Evolutionary conservation across 2,797 vertebrate species (phyloP), one percentile per base, ranked within the genome.

Genomic region (Prunella strophiata): DNA sequence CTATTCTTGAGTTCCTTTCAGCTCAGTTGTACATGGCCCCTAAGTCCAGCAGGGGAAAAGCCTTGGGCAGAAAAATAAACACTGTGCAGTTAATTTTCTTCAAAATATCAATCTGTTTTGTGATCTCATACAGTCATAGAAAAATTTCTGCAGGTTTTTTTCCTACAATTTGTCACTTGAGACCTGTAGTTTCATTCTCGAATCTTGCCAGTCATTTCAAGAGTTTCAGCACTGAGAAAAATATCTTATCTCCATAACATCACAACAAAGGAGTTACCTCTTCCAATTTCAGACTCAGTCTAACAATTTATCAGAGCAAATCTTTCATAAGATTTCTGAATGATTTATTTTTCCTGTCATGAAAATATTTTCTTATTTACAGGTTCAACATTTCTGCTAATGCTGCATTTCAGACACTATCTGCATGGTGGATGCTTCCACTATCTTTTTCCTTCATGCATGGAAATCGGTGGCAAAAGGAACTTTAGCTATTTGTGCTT

Each of bases 201-300:
- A 86, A 82, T 86, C 81, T 80, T 85, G 51, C 71, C 87, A 94
- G 70, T 87, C 51, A 71, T 87, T 96, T 93, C 85, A 70, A 82
- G 66, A 57, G 63, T 86, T 94, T 86, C 71, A 86, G 42, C 52
- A 62, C 25, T 1, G 13, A 68, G 42, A 48, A 92, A 96, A 93
- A 94, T 18, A 83, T 85, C 66, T 92, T 84, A 85, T 94, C 89
- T 95, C 94, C 92, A 88, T 85, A 95, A 82, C 61, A 88, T 57
- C 72, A 87, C 66, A 96, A 82, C 91, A 95, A 83, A 93, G 38
- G 42, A 92, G 74, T 72, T 66, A 68, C 26, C 12, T 93, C 54
- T 93, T 95, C 71, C 79, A 77, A 40, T 86, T 91, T 85, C 84
- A 91, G 62, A 59, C 70, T 80, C 50, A 29, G 20, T 26, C 72